These are phyloP conservation scores for Penelope pileata DNA, from an alignment of 2,113 vertebrate genomes.

Conservation along the genomic window DNA sequence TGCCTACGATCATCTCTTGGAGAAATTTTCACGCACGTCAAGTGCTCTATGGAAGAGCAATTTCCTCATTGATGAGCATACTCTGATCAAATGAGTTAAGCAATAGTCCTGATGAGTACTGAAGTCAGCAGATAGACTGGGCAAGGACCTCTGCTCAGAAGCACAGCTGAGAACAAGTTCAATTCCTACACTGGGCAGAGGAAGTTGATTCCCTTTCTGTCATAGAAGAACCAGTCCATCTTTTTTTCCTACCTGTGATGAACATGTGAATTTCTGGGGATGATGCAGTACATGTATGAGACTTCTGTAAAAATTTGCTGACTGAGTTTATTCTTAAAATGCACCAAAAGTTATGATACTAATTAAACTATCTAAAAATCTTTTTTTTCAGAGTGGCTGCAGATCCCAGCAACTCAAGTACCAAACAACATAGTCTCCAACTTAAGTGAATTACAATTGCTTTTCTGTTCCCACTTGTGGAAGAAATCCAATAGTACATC, in stretches of 20 bases:
- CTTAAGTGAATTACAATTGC: neutral
- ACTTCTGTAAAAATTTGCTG: neutral
- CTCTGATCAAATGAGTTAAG: slow-evolving; percentile 16
- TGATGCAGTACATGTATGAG: fast-evolving
- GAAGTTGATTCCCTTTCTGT: neutral
- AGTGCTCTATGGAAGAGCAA: slow-evolving; percentile 21
- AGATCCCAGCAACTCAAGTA: neutral
- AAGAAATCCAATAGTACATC: slow-evolving; percentile 21
- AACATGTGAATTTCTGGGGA: too few species aligned
- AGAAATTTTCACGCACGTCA: slow-evolving; percentile 10
- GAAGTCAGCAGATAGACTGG: neutral
- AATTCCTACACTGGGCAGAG: neutral
- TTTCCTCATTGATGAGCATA: neutral
- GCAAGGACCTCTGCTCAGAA: neutral
- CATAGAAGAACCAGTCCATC: neutral
- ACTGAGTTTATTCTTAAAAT: neutral
- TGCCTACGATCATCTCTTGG: slow-evolving; percentile 24
- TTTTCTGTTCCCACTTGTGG: slow-evolving; percentile 34
- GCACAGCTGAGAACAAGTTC: neutral
- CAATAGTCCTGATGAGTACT: neutral
- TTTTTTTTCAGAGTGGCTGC: neutral
- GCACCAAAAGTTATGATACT: neutral
- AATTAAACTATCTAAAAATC: neutral
- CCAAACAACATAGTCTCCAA: neutral
- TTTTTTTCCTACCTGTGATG: neutral